Conservation (phyloP, 30 jellyfish, hydroid and myxozoan genomes). For the Turritopsis rubra region DNA sequence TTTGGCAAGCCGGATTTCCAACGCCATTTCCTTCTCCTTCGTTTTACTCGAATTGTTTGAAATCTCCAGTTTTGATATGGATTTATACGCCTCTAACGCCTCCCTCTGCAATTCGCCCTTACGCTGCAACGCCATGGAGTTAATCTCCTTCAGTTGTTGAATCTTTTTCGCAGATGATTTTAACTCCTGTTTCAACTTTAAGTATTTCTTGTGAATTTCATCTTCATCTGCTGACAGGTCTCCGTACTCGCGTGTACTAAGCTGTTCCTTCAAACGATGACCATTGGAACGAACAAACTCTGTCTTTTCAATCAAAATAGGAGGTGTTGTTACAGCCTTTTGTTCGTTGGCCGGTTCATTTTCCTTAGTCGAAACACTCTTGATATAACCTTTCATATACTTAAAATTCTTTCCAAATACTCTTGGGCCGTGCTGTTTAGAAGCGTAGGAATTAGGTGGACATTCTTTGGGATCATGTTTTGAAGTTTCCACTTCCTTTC, state of each 20-base stretch:
- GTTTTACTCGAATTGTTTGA: background rate
- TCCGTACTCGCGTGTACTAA: background rate
- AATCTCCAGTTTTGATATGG: conserved; percentile 5
- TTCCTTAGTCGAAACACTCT: background rate
- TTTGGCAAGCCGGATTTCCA: conserved; percentile 2
- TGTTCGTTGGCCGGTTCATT: background rate
- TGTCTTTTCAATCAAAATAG: background rate
- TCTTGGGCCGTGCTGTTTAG: background rate
- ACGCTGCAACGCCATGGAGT: background rate
- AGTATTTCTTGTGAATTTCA: conserved; percentile 2
- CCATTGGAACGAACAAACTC: background rate
- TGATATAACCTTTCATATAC: background rate
- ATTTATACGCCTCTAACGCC: conserved; percentile 13
- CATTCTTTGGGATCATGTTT: background rate
- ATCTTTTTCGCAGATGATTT: background rate
- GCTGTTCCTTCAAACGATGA: background rate
- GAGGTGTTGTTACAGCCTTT: background rate
- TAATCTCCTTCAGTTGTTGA: background rate
- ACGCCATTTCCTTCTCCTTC: background rate
- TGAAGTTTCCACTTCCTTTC: background rate
- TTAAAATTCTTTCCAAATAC: conserved; percentile 8
- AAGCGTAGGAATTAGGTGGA: background rate
- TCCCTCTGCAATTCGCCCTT: conserved; percentile 15
- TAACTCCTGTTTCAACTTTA: conserved; percentile 12
- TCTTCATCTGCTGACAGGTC: background rate